These are phyloP conservation scores for Ageneiosus marmoratus DNA, from an alignment of 2,113 vertebrate genomes.

Conservation along the genomic window DNA sequence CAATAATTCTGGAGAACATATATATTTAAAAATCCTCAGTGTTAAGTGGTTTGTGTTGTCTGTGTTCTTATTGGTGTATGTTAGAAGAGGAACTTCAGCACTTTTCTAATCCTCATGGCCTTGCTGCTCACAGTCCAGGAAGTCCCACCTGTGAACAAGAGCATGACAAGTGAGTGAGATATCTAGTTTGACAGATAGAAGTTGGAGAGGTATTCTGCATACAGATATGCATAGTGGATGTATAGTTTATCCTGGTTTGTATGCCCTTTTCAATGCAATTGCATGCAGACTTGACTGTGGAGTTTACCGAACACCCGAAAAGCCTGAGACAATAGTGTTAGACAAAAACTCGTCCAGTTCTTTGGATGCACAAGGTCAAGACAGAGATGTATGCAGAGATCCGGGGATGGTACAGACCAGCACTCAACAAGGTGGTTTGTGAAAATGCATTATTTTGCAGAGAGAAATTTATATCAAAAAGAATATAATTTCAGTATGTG, in stretches of 20 bases:
- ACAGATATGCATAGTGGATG: background rate
- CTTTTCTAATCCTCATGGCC: constrained; percentile 80
- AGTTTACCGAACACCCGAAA: constrained; percentile 60
- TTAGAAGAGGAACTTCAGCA: constrained; percentile 80
- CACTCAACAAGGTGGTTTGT: constrained; percentile 60
- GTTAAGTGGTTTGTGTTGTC: constrained; percentile 33
- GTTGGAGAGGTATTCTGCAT: background rate
- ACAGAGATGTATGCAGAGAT: constrained; percentile 56
- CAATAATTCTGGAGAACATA: constrained; percentile 7
- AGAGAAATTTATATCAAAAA: constrained; percentile 21
- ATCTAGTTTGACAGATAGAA: background rate
- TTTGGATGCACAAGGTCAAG: constrained; percentile 45
- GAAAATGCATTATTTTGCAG: constrained; percentile 9
- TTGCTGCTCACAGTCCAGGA: constrained; percentile 80
- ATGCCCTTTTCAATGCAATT: background rate
- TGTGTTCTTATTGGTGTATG: constrained; percentile 56
- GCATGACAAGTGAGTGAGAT: constrained; percentile 39
- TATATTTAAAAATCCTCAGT: constrained; percentile 24
- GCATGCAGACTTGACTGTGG: constrained; percentile 62
- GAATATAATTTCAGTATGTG: background rate
- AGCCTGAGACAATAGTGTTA: constrained; percentile 51
- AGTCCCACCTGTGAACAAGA: constrained; percentile 69
- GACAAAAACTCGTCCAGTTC: constrained; percentile 44
- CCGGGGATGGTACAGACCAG: constrained; percentile 59
- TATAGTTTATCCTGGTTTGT: background rate